Percentiles rank a stretch among this genome's conserved stretches.
Evolutionary conservation across 2,888 invertebrate species (phyloP).

Genomic region (Schizotus pectinicornis): DNA sequence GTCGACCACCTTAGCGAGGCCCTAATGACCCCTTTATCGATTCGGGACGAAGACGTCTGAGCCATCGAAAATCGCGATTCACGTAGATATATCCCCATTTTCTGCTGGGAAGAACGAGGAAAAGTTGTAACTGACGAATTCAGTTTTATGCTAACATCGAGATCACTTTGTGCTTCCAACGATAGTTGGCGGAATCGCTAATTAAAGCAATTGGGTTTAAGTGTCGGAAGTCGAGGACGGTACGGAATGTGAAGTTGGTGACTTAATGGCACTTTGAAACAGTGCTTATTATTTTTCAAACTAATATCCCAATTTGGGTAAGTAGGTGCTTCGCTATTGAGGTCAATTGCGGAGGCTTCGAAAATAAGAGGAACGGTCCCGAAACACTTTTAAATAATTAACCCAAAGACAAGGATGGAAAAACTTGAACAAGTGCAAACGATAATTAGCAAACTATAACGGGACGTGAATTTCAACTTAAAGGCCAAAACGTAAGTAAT

Average conservation of each 20-base stretch:
- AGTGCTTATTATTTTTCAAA: background rate
- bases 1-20: slow-evolving; percentile 1
- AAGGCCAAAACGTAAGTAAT: no score
- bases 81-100: background rate
- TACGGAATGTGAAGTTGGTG: background rate
- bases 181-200: slow-evolving; percentile 3
- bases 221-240: slow-evolving; percentile 1
- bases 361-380: no score
- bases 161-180: background rate
- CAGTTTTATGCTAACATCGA: background rate
- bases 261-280: slow-evolving; percentile 8
- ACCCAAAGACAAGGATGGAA: no score
- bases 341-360: no score
- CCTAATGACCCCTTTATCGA: slow-evolving; percentile 28
- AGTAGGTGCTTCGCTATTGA: no score
- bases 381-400: no score
- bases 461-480: no score
- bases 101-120: background rate
- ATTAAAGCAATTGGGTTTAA: slow-evolving; percentile 7
- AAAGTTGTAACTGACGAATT: no score
- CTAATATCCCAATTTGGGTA: background rate
- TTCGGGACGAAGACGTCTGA: slow-evolving; percentile 15
- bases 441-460: no score
- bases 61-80: background rate
- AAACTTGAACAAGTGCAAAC: no score